Conservation (phyloP, 2,113 vertebrate species). For the Aldabrachelys gigantea region DNA sequence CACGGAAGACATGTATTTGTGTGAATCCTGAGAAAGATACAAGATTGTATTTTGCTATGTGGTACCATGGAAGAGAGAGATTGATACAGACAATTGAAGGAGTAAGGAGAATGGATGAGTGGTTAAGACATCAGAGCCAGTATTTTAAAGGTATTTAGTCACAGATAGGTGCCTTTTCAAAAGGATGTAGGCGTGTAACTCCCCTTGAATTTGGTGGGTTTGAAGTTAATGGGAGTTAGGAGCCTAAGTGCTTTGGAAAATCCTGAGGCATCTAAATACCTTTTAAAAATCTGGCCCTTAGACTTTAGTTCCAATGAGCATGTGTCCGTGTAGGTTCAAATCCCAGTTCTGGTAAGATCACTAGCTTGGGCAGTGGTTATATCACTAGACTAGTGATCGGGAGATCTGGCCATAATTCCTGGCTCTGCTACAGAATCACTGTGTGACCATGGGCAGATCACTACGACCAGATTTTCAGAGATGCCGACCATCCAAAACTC, state of each 20-base stretch:
- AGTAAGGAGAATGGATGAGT: neutral
- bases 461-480: neutral
- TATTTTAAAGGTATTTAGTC: rapidly evolving
- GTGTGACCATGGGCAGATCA: neutral
- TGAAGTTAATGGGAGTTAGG: neutral
- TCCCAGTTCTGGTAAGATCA: neutral
- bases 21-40: rapidly evolving
- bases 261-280: neutral
- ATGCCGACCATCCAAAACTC: neutral
- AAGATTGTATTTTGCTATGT: neutral
- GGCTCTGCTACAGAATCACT: neutral
- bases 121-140: neutral
- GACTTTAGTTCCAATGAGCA: rapidly evolving
- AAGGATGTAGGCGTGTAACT: neutral
- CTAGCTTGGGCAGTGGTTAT: neutral
- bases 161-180: neutral
- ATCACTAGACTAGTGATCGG: neutral
- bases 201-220: neutral
- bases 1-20: rapidly evolving
- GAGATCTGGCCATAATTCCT: neutral
- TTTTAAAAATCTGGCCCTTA: neutral
- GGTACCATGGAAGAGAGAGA: neutral
- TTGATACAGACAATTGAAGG: neutral
- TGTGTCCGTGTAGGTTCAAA: rapidly evolving
- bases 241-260: neutral